A percentile compares a stretch with the other conserved stretches of the same genome.
phyloP scores from a whole-genome alignment of 2,113 vertebrate species.

The Apteryx mantelli region DNA sequence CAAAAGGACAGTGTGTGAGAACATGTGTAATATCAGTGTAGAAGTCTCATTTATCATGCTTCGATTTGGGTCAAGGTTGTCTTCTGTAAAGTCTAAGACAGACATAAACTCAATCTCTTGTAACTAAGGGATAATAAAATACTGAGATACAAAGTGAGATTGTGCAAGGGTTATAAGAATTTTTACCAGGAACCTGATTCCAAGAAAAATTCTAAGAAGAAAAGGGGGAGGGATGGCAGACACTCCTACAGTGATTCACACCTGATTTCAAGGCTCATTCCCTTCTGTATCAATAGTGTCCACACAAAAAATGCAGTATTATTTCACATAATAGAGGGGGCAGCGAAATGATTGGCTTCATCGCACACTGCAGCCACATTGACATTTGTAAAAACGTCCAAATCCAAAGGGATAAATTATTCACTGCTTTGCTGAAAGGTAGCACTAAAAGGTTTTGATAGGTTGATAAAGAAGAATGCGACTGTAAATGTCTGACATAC shows the following conservation, averaged over 20 bases:
- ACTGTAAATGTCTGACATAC: neutral
- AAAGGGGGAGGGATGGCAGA: neutral
- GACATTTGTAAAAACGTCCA: constrained; percentile 57
- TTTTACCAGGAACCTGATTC: neutral
- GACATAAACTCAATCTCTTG: neutral
- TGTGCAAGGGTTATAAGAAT: neutral
- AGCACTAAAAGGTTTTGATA: constrained; percentile 8
- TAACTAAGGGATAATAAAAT: neutral
- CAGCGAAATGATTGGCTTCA: neutral
- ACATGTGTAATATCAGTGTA: neutral
- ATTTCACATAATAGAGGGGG: constrained; percentile 22
- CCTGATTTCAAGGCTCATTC: constrained; percentile 56
- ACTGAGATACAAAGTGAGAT: neutral
- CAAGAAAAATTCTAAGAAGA: neutral
- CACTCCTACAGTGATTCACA: neutral
- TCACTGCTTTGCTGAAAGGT: constrained; percentile 59
- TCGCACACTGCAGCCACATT: constrained; percentile 18
- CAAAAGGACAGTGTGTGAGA: neutral
- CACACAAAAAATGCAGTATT: constrained; percentile 20
- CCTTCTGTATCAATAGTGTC: constrained; percentile 30
- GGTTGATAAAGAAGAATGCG: constrained; percentile 45
- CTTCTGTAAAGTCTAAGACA: neutral
- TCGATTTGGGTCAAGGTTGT: neutral
- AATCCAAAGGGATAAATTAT: constrained; percentile 65
- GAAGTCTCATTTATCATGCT: neutral